Percentiles rank a stretch among this genome's conserved stretches.
Evolutionary conservation across 2,113 vertebrate genomes (phyloP).

Genomic region (Rhinolophus sinicus): DNA sequence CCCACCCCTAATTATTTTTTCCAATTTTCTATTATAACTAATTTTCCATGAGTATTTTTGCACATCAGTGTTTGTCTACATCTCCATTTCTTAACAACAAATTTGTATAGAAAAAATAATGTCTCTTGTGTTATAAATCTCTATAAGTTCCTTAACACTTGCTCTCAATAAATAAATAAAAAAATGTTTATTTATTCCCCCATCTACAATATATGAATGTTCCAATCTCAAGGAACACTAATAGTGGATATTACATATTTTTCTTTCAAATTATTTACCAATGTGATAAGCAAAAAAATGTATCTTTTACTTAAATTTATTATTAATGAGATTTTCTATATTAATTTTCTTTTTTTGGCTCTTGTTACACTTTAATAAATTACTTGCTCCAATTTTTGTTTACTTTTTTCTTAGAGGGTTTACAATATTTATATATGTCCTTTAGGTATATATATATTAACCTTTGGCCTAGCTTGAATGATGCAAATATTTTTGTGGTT

Average conservation of each 20-base stretch:
- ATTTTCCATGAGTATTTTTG: not conserved
- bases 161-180: not conserved
- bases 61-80: not conserved
- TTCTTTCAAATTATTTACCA: not conserved
- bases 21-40: not conserved
- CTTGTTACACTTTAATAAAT: not conserved
- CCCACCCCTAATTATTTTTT: not conserved
- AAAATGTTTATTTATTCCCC: not conserved
- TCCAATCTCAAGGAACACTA: not conserved
- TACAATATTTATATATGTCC: not conserved
- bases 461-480: not conserved
- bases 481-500: not conserved
- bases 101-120: not conserved
- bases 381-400: not conserved
- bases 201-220: not conserved
- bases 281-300: not conserved
- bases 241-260: not conserved
- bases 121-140: not conserved
- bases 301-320: not conserved
- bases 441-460: not conserved
- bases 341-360: not conserved
- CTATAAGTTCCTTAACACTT: not conserved
- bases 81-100: slow-evolving; percentile 11
- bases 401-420: not conserved
- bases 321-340: not conserved